phyloP scores from a whole-genome alignment of 2,888 invertebrate species.

The Troilus luridus region DNA sequence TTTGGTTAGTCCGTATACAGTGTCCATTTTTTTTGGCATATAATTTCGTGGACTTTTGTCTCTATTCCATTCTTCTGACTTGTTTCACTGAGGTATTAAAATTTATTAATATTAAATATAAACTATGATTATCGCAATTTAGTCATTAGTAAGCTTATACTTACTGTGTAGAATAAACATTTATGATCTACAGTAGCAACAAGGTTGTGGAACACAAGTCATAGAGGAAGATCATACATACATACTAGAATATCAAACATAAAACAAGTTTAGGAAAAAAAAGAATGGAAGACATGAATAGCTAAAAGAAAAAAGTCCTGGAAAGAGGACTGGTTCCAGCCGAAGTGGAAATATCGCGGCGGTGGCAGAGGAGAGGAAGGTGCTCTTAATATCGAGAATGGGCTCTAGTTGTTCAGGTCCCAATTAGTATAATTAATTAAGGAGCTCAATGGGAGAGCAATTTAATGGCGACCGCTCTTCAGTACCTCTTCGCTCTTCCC shows the following conservation, averaged over 20 bases:
- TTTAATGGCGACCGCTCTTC: constrained; percentile 38
- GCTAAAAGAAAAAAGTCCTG: background rate
- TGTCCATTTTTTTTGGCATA: no score
- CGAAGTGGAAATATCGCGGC: background rate
- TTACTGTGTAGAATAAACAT: no score
- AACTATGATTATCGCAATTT: no score
- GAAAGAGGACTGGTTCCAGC: background rate
- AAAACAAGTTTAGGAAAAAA: background rate
- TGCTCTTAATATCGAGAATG: constrained; percentile 27
- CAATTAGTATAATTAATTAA: constrained; percentile 44
- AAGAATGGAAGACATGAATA: background rate
- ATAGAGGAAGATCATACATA: no score
- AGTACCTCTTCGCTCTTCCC: background rate
- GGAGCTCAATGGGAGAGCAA: constrained; percentile 19
- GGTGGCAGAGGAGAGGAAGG: background rate
- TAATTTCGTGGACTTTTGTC: no score
- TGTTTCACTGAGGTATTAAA: no score
- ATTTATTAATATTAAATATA: no score
- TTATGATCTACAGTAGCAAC: no score
- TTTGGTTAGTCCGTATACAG: no score
- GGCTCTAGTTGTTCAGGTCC: constrained; percentile 29
- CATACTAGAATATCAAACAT: background rate
- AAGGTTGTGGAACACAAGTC: no score
- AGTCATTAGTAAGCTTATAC: no score
- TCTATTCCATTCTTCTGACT: no score